These are phyloP conservation scores for Melanostigma gelatinosum DNA, from an alignment of 2,113 vertebrate genomes.

Conservation along the genomic window DNA sequence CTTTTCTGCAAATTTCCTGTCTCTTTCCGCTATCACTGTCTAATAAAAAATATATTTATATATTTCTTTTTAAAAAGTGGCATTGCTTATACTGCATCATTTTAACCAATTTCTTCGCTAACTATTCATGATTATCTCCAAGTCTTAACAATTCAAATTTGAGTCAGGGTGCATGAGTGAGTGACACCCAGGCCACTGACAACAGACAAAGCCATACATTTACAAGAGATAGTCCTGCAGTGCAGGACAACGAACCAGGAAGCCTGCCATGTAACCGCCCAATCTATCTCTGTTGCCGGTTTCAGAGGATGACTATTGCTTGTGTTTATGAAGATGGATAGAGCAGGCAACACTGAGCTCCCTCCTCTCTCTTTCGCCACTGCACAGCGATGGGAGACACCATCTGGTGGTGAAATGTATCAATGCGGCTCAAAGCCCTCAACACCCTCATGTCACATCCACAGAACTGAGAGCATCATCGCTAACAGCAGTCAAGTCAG, in stretches of 20 bases:
- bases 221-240: constrained; percentile 53
- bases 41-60: not conserved
- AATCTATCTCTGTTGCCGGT: constrained; percentile 72
- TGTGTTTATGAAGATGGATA: constrained; percentile 78
- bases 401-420: constrained; percentile 77
- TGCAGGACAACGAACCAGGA: constrained; percentile 63
- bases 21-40: not conserved
- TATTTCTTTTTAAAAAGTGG: not conserved
- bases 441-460: constrained; percentile 45
- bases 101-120: not conserved
- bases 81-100: not conserved
- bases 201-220: constrained; percentile 56
- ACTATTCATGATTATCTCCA: not conserved
- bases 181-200: constrained; percentile 53
- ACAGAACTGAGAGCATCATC: constrained; percentile 48
- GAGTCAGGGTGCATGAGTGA: constrained; percentile 33
- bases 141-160: constrained; percentile 14
- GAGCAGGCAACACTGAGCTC: constrained; percentile 57
- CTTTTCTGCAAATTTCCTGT: not conserved
- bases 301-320: constrained; percentile 71
- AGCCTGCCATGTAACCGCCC: constrained; percentile 58
- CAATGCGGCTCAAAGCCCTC: constrained; percentile 42
- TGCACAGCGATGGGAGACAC: constrained; percentile 70
- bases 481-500: constrained; percentile 25
- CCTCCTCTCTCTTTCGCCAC: constrained; percentile 24